Evolutionary conservation across 2,113 vertebrate species (phyloP).

Genomic region (Dromiciops gliroides): DNA sequence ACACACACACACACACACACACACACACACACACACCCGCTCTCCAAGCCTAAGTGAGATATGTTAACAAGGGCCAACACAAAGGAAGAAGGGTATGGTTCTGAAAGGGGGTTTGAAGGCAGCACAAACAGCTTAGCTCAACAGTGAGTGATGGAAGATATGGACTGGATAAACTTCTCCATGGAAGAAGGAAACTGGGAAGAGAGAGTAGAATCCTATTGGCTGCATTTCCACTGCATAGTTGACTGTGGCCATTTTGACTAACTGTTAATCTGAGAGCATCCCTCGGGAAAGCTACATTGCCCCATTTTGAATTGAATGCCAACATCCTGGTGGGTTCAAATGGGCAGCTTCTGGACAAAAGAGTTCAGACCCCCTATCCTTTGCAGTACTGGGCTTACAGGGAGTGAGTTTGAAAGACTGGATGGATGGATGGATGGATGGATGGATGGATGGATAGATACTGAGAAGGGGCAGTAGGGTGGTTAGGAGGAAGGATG

Average conservation of each 20-base stretch:
- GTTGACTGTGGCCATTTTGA: background rate
- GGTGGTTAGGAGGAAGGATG: too few relatives aligned
- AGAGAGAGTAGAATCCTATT: background rate
- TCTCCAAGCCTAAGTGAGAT: background rate
- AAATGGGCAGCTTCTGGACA: background rate
- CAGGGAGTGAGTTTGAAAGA: background rate
- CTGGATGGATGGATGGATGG: too few relatives aligned
- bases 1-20: background rate
- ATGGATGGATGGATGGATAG: too few relatives aligned
- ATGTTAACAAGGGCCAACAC: background rate
- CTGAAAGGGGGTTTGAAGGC: accelerated
- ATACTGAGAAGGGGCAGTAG: too few relatives aligned
- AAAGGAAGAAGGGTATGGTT: accelerated
- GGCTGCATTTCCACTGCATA: background rate
- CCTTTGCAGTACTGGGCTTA: background rate
- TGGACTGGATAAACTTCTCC: accelerated
- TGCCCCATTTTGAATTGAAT: slow-evolving; percentile 20
- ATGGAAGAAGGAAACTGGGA: background rate
- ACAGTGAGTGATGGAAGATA: background rate
- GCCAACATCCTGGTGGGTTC: slow-evolving; percentile 19
- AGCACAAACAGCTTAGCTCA: accelerated
- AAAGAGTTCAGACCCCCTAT: background rate
- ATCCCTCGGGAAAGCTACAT: background rate
- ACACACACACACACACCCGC: background rate
- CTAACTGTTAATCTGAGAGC: background rate